Conservation (phyloP, 1,140 invertebrate species). For the Eubasilissa regina region DNA sequence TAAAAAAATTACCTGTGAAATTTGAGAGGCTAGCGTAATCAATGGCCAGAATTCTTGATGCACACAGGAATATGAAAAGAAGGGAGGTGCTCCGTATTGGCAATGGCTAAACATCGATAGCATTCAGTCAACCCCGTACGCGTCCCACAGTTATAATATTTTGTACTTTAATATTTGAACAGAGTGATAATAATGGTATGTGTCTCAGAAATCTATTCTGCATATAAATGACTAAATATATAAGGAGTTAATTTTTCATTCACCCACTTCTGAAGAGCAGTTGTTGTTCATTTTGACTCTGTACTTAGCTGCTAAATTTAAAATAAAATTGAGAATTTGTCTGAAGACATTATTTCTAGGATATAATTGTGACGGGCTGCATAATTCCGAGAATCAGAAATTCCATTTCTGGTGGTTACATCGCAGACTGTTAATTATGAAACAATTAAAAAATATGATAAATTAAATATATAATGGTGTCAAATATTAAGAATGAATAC, state of each 20-base stretch:
- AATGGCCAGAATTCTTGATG: conserved; percentile 16
- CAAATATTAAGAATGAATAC: no score
- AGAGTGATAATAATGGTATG: not conserved
- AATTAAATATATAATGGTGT: no score
- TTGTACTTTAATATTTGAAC: not conserved
- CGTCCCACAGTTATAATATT: not conserved
- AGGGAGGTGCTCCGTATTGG: conserved; percentile 8
- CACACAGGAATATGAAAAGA: conserved; percentile 12
- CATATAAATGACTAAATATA: conserved; percentile 96
- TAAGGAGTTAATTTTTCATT: no score
- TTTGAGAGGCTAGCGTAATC: conserved; percentile 16
- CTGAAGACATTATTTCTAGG: no score
- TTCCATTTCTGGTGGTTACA: conserved; percentile 89
- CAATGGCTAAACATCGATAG: conserved; percentile 21
- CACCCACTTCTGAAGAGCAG: no score
- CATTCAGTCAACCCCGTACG: not conserved
- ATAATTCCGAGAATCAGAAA: no score
- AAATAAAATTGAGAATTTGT: no score
- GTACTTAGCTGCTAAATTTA: no score
- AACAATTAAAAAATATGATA: no score
- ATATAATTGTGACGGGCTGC: no score
- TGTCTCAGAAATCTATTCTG: conserved; percentile 79
- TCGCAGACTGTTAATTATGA: conserved; percentile 72
- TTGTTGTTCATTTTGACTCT: no score
- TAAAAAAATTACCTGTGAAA: no score